Conservation (phyloP, 2,888 invertebrate genomes). For the Thera obeliscata region DNA sequence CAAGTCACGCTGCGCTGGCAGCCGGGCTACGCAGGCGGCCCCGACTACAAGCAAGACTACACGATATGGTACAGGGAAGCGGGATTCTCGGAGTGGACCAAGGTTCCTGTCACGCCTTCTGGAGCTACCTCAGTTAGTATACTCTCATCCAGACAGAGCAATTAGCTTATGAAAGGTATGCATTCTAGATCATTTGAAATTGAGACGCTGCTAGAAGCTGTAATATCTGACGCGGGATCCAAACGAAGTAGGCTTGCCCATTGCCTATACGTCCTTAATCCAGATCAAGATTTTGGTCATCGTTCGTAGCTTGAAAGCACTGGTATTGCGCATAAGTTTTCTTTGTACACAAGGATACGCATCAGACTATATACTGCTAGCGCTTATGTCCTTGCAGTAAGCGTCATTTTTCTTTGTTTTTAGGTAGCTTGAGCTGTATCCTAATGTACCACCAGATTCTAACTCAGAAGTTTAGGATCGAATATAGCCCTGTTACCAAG, state of each 20-base stretch:
- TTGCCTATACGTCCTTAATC: no score
- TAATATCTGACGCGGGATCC: background rate
- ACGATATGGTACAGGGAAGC: slow-evolving; percentile 97
- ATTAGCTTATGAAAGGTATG: no score
- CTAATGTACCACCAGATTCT: no score
- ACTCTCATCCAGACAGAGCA: no score
- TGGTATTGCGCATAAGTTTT: background rate
- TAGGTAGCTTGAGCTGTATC: no score
- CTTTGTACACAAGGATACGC: no score
- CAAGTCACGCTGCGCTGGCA: slow-evolving; percentile 96
- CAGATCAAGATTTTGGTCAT: background rate
- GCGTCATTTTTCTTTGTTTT: no score
- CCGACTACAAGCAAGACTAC: slow-evolving; percentile 97
- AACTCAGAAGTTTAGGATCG: background rate
- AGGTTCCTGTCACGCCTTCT: slow-evolving; percentile 96
- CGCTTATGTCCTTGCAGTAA: no score
- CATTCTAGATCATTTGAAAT: no score
- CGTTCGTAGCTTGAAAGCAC: background rate
- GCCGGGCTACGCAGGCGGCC: slow-evolving; percentile 97
- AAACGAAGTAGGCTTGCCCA: background rate
- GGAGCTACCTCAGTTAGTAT: slow-evolving; percentile 88
- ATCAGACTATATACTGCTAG: no score
- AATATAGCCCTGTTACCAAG: no score
- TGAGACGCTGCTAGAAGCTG: no score
- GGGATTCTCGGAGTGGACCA: slow-evolving; percentile 95